Percentiles rank a stretch among this genome's conserved stretches.
These are phyloP conservation scores for Rhingia campestris DNA, from an alignment of 2,888 invertebrate genomes.

Conservation along the genomic window DNA sequence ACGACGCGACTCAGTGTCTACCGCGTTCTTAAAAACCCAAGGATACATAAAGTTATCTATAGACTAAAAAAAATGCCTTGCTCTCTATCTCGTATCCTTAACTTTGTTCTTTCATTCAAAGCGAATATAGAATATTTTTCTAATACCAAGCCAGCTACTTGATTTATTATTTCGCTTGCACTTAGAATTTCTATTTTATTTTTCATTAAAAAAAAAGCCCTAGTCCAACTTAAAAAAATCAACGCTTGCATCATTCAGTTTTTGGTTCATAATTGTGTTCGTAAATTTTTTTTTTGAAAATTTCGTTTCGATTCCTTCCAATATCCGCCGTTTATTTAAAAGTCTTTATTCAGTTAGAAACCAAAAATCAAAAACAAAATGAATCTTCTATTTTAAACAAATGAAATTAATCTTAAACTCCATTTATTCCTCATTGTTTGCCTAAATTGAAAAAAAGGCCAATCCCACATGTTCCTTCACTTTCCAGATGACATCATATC, in stretches of 20 bases:
- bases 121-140: not conserved
- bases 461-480: constrained; percentile 73
- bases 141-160: not conserved
- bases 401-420: constrained; percentile 71
- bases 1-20: too few relatives aligned
- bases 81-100: too few relatives aligned
- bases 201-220: not conserved
- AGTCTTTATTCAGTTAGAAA: constrained; percentile 20
- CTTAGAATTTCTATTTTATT: not conserved
- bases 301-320: constrained; percentile 37
- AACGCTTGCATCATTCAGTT: constrained; percentile 5
- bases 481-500: constrained; percentile 74
- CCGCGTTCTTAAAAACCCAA: too few relatives aligned
- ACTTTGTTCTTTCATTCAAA: too few relatives aligned
- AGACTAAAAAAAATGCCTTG: too few relatives aligned
- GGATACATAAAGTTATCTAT: too few relatives aligned
- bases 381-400: constrained; percentile 65
- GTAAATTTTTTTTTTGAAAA: constrained; percentile 5
- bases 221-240: constrained; percentile 9
- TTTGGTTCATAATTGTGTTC: constrained; percentile 2
- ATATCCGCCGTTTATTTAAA: constrained; percentile 43
- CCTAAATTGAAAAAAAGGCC: constrained; percentile 69
- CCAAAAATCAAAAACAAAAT: constrained; percentile 44
- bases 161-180: too few relatives aligned
- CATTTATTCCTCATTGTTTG: constrained; percentile 72